phyloP scores from a whole-genome alignment of 2,113 vertebrate genomes.

The Shinisaurus crocodilurus region DNA sequence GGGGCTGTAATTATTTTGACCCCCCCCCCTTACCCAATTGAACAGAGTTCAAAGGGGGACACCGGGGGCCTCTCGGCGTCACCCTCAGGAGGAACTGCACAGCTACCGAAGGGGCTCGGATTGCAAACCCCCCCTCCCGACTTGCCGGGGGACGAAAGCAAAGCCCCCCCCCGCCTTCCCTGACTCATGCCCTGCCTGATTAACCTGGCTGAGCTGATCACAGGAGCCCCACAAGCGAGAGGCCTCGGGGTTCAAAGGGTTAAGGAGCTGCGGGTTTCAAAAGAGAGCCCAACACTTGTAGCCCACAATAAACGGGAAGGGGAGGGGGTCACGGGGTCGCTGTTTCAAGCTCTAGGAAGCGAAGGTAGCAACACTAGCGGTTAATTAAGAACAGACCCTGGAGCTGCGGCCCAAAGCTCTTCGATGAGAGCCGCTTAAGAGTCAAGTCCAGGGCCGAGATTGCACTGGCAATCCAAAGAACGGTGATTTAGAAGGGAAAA shows the following conservation, averaged over 20 bases:
- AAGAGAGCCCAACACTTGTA: conserved; percentile 8
- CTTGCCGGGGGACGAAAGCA: background rate
- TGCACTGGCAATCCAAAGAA: background rate
- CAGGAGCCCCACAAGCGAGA: conserved; percentile 18
- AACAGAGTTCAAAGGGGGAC: conserved; percentile 23
- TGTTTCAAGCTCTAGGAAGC: conserved; percentile 31
- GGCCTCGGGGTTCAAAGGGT: conserved; percentile 20
- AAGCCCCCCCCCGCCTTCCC: background rate
- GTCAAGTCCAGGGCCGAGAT: background rate
- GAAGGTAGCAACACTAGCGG: background rate
- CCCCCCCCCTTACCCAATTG: background rate
- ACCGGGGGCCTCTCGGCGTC: background rate
- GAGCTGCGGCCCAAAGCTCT: background rate
- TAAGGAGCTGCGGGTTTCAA: conserved; percentile 43
- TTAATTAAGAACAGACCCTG: conserved; percentile 23
- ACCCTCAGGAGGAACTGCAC: background rate
- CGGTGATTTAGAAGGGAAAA: background rate
- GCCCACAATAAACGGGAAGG: conserved; percentile 16
- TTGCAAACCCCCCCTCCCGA: conserved; percentile 10
- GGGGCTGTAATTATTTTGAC: background rate
- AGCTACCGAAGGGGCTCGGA: conserved; percentile 9
- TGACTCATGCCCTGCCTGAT: conserved; percentile 36
- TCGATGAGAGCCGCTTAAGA: background rate
- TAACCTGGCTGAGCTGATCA: conserved; percentile 49
- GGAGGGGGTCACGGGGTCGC: conserved; percentile 21